Evolutionary conservation across 2,888 invertebrate species (phyloP), one percentile per base, ranked within the genome.

Genomic region (Lumbricus terrestris): DNA sequence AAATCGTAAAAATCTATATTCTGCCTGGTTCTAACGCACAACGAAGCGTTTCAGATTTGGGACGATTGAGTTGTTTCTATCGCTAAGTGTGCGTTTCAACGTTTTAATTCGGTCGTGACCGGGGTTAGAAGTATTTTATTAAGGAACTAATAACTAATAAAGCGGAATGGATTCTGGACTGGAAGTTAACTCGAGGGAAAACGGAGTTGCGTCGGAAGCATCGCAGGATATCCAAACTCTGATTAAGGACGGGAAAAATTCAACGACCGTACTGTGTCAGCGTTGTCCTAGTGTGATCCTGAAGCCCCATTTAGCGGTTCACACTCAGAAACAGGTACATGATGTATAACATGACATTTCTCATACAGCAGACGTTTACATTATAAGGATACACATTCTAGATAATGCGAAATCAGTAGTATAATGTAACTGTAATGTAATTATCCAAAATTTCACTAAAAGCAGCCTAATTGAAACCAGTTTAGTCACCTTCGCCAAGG

Each of bases 261-360:
- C 88, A 34, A 90, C 42, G n/a, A 82, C 82, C 37, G 85, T 92
- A n/a, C 29, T 89, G 33, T 92, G 92, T 47, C 88, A 88, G 69
- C 38, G 91, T 42, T 92, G 92, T 88, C 82, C 89, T n/a, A 91
- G 91, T 90, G 82, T 92, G 33, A 89, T 92, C 34, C 88, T 92
- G 88, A 91, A 85, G 29, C 91, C 92, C 23, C 54, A 90, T 82
- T 34, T 88, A 37, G 91, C 91, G 40, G 82, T 54, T 23, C 90
- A 89, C 82, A 88, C 89, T 42, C 88, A 90, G 35, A 91, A 90
- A 54, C 90, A 92, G 91, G 92, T 92, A 90, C 40, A 40, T 69
- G n/a, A 69, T 6, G 29, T 69, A n/a, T n/a, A 69, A 1, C 29
- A 69, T 29, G 54, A 54, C 23, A 23, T 5, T 29, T 5, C 23